These are phyloP conservation scores for Palythoa grandiflora DNA, from an alignment of 92 coral and sea anemone genomes.

Conservation along the genomic window DNA sequence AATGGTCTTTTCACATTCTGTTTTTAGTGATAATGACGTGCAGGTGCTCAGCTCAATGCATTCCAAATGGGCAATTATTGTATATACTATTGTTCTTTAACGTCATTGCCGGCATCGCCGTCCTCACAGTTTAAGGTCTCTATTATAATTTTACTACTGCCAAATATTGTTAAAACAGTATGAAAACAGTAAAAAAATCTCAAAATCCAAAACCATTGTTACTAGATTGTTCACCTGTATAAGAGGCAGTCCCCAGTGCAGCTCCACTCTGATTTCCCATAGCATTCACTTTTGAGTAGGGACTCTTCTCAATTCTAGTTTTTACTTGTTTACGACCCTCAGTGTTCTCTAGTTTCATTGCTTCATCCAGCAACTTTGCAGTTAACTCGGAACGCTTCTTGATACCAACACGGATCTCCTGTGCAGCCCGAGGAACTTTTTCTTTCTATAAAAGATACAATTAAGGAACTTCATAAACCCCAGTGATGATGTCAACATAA, in stretches of 20 bases:
- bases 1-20: no score
- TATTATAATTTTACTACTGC: no score
- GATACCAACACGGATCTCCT: slow-evolving; percentile 73
- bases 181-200: not conserved
- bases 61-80: no score
- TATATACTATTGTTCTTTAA: no score
- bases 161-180: not conserved
- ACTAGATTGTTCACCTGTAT: not conserved
- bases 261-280: not conserved
- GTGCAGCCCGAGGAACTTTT: slow-evolving; percentile 79
- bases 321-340: slow-evolving; percentile 94
- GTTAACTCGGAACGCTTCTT: slow-evolving; percentile 96
- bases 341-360: slow-evolving; percentile 77
- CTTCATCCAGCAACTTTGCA: slow-evolving; percentile 83
- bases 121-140: no score
- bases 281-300: slow-evolving; percentile 67
- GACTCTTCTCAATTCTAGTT: slow-evolving; percentile 85
- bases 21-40: no score
- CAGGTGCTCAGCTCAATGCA: no score
- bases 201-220: not conserved
- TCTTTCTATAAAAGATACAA: slow-evolving; percentile 68
- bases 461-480: no score
- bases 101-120: no score
- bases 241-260: not conserved
- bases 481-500: no score